Evolutionary conservation across 1,140 invertebrate species (phyloP).

Genomic region (Drosophila tsacasi): DNA sequence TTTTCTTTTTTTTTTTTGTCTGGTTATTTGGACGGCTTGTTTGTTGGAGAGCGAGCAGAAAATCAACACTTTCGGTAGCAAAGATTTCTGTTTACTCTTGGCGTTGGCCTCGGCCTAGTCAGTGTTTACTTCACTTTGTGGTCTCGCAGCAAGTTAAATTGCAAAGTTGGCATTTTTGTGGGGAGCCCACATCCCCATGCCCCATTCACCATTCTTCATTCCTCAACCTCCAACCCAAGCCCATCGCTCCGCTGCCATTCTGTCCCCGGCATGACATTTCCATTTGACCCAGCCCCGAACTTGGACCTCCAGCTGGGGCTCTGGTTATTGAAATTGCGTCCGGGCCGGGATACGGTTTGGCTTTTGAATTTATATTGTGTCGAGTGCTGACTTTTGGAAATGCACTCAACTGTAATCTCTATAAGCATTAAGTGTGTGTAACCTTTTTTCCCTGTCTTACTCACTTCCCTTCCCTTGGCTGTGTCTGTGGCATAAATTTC

Average conservation of each 20-base stretch:
- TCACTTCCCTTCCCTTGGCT: background rate
- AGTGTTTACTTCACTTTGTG: constrained; percentile 67
- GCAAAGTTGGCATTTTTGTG: constrained; percentile 67
- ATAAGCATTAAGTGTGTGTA: constrained; percentile 66
- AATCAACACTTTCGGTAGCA: constrained; percentile 65
- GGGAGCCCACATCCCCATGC: background rate
- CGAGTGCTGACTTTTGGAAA: constrained; percentile 76
- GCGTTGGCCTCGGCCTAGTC: constrained; percentile 47
- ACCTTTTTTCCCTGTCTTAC: constrained; percentile 37
- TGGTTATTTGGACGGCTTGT: constrained; percentile 21
- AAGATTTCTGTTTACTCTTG: constrained; percentile 45
- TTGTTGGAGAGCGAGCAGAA: constrained; percentile 33
- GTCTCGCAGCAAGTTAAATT: constrained; percentile 66
- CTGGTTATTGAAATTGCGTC: constrained; percentile 68
- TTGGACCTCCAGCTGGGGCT: constrained; percentile 67
- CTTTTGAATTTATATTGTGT: constrained; percentile 77
- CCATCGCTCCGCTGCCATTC: constrained; percentile 15
- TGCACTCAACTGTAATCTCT: constrained; percentile 74
- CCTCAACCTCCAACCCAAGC: background rate
- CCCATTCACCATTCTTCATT: background rate
- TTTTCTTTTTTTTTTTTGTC: constrained; percentile 2
- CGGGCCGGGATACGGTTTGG: constrained; percentile 42
- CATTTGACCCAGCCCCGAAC: constrained; percentile 65
- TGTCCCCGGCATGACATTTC: constrained; percentile 57
- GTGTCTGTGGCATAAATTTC: constrained; percentile 50